A percentile compares a stretch with the other conserved stretches of the same genome.
Conservation (phyloP, 2,797 vertebrate species). For the Acanthiza pusilla region DNA sequence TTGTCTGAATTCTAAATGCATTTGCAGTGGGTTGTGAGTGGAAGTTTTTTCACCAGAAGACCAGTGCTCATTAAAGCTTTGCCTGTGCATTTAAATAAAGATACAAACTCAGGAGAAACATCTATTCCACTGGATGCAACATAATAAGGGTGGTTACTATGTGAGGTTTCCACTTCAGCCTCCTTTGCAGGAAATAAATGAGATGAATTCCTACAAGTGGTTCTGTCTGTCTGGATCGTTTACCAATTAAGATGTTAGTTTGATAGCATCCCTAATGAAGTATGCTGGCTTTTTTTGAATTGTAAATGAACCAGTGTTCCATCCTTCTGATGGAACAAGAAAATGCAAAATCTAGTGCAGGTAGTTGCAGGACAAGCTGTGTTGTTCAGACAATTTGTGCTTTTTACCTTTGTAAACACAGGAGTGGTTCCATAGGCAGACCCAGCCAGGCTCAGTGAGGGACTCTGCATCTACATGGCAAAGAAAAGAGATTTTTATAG, state of each 20-base stretch:
- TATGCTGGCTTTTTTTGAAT: not conserved
- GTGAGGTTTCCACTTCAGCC: not conserved
- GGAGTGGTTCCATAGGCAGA: constrained; percentile 73
- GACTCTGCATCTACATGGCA: constrained; percentile 77
- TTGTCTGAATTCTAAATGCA: not conserved
- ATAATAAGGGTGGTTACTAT: not conserved
- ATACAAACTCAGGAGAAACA: not conserved
- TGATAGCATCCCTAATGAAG: not conserved
- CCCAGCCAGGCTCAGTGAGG: constrained; percentile 67
- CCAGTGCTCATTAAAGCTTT: not conserved
- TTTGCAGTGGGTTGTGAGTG: not conserved
- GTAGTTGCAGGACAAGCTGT: not conserved
- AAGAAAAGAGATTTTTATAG: constrained; percentile 1
- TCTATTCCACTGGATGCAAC: not conserved
- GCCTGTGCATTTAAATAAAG: not conserved
- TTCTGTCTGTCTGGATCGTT: not conserved
- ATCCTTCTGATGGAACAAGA: not conserved
- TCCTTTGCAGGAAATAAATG: not conserved
- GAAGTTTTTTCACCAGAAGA: not conserved
- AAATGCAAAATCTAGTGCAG: not conserved
- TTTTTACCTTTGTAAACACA: constrained; percentile 84
- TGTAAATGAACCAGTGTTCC: not conserved
- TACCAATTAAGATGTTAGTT: not conserved
- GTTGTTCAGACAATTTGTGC: not conserved
- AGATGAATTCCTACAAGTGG: not conserved